phyloP scores from a whole-genome alignment of 2,797 vertebrate species.

The Propithecus perrieri region DNA sequence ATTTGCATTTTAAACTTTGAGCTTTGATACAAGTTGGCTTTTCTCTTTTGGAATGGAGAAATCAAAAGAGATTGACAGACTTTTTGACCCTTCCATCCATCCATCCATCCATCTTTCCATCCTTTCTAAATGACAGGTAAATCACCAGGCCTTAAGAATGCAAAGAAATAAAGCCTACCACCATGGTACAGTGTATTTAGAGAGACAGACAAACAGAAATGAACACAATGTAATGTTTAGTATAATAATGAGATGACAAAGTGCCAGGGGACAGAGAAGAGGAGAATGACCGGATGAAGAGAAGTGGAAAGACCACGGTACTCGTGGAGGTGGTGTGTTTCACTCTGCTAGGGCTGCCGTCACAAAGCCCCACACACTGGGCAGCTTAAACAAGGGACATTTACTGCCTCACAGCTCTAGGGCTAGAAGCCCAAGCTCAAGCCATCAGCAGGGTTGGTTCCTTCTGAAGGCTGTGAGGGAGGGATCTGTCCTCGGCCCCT shows the following conservation, averaged over 20 bases:
- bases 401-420: not conserved
- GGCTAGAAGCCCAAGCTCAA: not conserved
- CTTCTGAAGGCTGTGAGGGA: too few relatives aligned
- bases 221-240: not conserved
- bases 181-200: not conserved
- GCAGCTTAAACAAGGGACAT: not conserved
- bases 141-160: not conserved
- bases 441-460: not conserved
- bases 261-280: not conserved
- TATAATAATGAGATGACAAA: not conserved
- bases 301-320: not conserved
- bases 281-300: not conserved
- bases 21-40: constrained; percentile 8
- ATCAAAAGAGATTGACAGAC: not conserved
- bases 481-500: fast-evolving
- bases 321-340: fast-evolving
- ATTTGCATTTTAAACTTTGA: constrained; percentile 57
- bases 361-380: too few relatives aligned
- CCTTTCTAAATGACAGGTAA: not conserved
- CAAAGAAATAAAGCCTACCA: not conserved
- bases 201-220: not conserved
- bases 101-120: not conserved
- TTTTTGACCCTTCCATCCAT: not conserved
- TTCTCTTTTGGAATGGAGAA: constrained; percentile 25
- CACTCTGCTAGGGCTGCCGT: not conserved